Evolutionary conservation across 2,113 vertebrate species (phyloP), one percentile per base, ranked within the genome.

Genomic region (Phrynocephalus versicolor): DNA sequence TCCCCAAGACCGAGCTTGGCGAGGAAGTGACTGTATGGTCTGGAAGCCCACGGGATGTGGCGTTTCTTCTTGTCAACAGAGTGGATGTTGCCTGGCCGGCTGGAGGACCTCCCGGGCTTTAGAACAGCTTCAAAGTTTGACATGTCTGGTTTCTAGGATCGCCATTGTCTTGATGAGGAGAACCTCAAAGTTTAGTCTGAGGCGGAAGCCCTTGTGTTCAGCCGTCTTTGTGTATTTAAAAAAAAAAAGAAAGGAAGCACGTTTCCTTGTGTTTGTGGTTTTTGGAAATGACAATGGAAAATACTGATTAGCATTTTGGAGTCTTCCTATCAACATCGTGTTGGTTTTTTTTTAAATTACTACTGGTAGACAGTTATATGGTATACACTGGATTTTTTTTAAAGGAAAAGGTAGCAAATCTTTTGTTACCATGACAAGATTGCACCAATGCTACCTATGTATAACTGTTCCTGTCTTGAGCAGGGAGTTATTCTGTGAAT

Each of bases 31-130:
- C 85, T 30, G 8, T 76, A 16, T 27, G 45, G 79, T 87, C 85
- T 89, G 91, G 85, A 74, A 91, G 85, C 55, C 81, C 89, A 85
- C 39, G 89, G 94, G 92, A 91, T 91, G 84, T 91, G 93, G 93
- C 83, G 73, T 88, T 90, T 91, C 79, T 37, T 37, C 51, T 88
- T 85, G 92, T 37, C 51, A 6, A 27, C 15, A 93, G 91, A 77
- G 81, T 83, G 89, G 89, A 70, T 83, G 55, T 87, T 69, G 72
- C 87, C 87, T 85, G 82, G 84, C 89, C 85, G 75, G 64, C 45
- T 51, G 45, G 0, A 10, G 85, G 78, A 70, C 74, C 74, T 45
- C 35, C 67, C 69, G 0, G 0, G 60, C 0, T 18, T 77, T 55
- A 39, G 80, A 16, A 76, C 13, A 77, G 67, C n/a, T 0, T 79